A percentile compares a stretch with the other conserved stretches of the same genome.
These are phyloP conservation scores for Eira barbara DNA, from an alignment of 2,113 vertebrate genomes.

Conservation along the genomic window DNA sequence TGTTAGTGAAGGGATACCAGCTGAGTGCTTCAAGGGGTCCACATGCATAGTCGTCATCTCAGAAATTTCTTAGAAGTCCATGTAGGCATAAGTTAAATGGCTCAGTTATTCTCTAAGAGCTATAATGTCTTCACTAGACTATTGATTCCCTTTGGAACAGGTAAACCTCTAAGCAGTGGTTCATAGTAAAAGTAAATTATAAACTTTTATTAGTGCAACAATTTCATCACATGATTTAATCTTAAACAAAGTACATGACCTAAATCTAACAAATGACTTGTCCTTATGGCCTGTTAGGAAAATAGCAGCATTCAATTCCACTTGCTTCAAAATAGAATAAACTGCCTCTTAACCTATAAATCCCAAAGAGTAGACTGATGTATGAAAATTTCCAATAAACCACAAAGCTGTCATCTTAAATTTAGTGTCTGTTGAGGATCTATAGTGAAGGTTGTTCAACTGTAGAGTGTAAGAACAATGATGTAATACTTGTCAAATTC, in stretches of 20 bases:
- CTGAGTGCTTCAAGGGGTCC: background rate
- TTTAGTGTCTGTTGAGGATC: background rate
- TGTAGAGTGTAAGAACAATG: background rate
- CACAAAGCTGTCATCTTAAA: background rate
- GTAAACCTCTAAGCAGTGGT: background rate
- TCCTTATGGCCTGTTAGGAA: background rate
- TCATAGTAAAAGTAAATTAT: background rate
- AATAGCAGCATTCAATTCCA: background rate
- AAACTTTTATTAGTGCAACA: conserved; percentile 6
- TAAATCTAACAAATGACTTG: background rate
- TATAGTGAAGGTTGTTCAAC: background rate
- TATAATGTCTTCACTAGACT: background rate
- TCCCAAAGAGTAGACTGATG: background rate
- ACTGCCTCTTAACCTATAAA: background rate
- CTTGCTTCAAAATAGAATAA: background rate
- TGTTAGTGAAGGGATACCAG: background rate
- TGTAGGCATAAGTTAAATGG: background rate
- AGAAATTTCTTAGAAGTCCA: background rate
- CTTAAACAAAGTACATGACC: background rate
- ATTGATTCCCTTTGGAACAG: background rate
- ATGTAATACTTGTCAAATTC: background rate
- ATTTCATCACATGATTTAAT: background rate
- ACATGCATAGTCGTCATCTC: background rate
- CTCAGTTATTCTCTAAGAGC: background rate
- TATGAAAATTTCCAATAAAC: background rate